A percentile compares a stretch with the other conserved stretches of the same genome.
Evolutionary conservation across 2,797 vertebrate species (phyloP).

Genomic region (Trachurus trachurus): DNA sequence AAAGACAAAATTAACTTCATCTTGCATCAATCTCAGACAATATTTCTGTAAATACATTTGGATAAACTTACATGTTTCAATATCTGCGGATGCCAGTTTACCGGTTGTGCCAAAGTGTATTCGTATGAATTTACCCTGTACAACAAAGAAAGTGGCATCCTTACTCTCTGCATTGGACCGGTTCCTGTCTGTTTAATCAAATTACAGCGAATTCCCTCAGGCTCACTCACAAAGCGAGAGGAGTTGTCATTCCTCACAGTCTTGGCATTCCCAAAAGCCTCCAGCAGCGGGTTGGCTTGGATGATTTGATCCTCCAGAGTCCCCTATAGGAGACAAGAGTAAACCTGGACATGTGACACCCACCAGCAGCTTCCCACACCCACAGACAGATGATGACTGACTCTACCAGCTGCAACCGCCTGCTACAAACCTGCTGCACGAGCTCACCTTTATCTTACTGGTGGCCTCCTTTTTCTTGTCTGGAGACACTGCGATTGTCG

Average conservation of each 20-base stretch:
- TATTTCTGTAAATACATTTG: neutral
- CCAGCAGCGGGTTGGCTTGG: conserved; percentile 64
- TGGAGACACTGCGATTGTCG: conserved; percentile 65
- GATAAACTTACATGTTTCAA: conserved; percentile 88
- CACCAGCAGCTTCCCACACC: too few species aligned
- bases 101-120: conserved; percentile 88
- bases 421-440: neutral
- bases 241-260: conserved; percentile 66
- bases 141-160: neutral
- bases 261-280: conserved; percentile 73
- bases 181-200: neutral
- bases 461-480: conserved; percentile 67
- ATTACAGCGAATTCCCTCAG: neutral
- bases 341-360: neutral
- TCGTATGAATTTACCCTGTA: conserved; percentile 88
- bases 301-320: conserved; percentile 71
- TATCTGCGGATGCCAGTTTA: conserved; percentile 88
- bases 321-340: conserved; percentile 24
- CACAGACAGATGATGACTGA: conserved; percentile 46
- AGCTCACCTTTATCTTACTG: conserved; percentile 71
- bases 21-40: neutral
- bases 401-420: too few species aligned
- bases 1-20: neutral
- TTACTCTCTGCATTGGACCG: neutral
- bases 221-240: conserved; percentile 60